Base-by-base conservation (phyloP, 2,888 invertebrate genomes). In the Nemotelus nigrinus region DNA sequence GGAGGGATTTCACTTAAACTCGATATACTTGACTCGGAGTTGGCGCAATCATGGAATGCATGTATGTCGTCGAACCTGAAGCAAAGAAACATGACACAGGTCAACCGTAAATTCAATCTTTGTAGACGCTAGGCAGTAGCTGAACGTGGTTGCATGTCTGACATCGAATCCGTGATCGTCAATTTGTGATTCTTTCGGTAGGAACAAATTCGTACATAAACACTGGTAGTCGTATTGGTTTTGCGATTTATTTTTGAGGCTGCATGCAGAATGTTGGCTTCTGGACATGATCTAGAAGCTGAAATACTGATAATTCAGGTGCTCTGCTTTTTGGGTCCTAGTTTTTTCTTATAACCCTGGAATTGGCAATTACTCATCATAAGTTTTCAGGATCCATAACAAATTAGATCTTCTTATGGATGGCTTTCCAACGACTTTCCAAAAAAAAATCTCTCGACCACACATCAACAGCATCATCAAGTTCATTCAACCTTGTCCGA, bases 91-190 rank as follows among this genome's bases (percentile, higher is more conserved):
- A 79, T 77, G 77, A 47, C 68, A 75, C 78, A 79, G 79, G 79
- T 79, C 79, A 79, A 75, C 78, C 74, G 78, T 76, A 79, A 79
- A 79, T 78, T 79, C 78, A 64, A 10, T 64, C 43, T n/a, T 25
- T 25, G 25, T 25, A 48, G n/a, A 55, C 53, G 53, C 47, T 47
- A 70, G 48, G 74, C 74, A 63, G 74, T 74, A 74, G 74, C 74
- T 50, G 39, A 60, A 70, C 85, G 85, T 84, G 84, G 85, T 84
- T 85, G 84, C 85, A 84, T 86, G 86, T 86, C 83, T 82, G 84
- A 86, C 86, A 86, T 84, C 85, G 85, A 86, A 86, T 85, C 86
- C 86, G 86, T 86, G 86, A 86, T 86, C 86, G 84, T 84, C 86
- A 86, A 86, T 86, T 86, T 86, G 86, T 86, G 80, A 80, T 77